These are phyloP conservation scores for Megathymus violae DNA, from an alignment of 1,140 invertebrate species.

Conservation along the genomic window DNA sequence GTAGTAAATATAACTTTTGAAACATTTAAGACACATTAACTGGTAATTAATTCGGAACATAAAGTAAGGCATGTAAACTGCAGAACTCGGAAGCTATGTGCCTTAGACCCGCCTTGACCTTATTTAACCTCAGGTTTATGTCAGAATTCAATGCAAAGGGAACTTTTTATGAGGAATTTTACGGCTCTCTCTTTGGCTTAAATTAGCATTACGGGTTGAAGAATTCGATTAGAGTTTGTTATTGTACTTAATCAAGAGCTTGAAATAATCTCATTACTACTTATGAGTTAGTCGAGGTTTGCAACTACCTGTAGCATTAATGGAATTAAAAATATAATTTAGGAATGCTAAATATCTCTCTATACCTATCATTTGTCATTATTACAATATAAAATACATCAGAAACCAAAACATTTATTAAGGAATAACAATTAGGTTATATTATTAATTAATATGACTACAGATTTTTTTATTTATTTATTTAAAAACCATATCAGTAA, in stretches of 20 bases:
- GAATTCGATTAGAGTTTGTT: slow-evolving; percentile 31
- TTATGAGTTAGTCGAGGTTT: no score
- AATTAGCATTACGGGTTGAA: slow-evolving; percentile 29
- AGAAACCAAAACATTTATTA: no score
- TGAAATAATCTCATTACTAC: slow-evolving; percentile 6
- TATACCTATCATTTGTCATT: no score
- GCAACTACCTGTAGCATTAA: no score
- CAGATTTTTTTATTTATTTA: no score
- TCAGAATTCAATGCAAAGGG: slow-evolving; percentile 34
- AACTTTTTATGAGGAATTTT: slow-evolving; percentile 33
- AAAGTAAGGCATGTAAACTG: slow-evolving; percentile 10
- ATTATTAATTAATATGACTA: no score
- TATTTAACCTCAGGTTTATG: slow-evolving; percentile 29
- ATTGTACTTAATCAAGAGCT: slow-evolving; percentile 23
- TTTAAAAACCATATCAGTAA: no score
- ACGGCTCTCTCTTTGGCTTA: slow-evolving; percentile 27
- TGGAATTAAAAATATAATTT: no score
- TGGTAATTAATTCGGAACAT: slow-evolving; percentile 6
- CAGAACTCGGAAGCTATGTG: slow-evolving; percentile 25
- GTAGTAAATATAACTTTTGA: no score
- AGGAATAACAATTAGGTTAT: no score
- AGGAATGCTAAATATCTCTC: no score
- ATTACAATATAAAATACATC: no score
- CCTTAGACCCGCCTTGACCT: slow-evolving; percentile 28
- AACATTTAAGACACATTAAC: background rate